Evolutionary conservation across 2,888 invertebrate species (phyloP), one percentile per base, ranked within the genome.

Genomic region (Caenorhabditis auriculariae): DNA sequence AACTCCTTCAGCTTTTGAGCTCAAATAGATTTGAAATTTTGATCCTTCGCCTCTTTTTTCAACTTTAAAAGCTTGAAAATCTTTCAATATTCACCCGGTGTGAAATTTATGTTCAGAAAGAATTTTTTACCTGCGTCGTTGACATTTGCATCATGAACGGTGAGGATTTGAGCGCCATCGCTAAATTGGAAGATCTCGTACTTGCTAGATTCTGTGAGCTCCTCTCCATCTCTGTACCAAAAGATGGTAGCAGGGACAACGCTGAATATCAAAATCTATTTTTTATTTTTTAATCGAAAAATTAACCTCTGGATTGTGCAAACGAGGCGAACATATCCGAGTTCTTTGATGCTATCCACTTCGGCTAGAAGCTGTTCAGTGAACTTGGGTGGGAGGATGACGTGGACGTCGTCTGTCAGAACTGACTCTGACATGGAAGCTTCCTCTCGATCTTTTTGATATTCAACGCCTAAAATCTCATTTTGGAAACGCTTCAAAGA

Each of bases 161-260:
- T 66, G 7, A 74, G 52, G 29, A 71, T 71, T 47, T 74, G 73
- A 17, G 61, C 65, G 42, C 73, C 73, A 49, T 74, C 73, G 9
- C 58, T 39, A 37, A 74, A 69, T 19, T 71, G 62, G 43, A 66
- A 47, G 27, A 76, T 51, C 49, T 74, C 73, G 55, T 65, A 62
- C 42, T 75, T 70, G 21, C 65, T 62, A 6, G 53, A 60, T 9
- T 61, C 60, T 9, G 50, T 27, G 24, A 72, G 39, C 19, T 59
- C 59, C 23, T 58, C 48, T 27, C 62, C 67, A 35, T 73, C 72
- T 15, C 66, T 66, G 26, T 58, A 62, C 74, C 74, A 73, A 2
- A 60, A 55, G 17, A 71, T 57, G 7, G 67, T 66, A 5, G 65
- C 52, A n/a, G 66, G 68, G 23, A 64, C 59, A 15, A 50, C 50